Base-by-base conservation (phyloP, 1,140 invertebrate genomes). In the Apis dorsata region DNA sequence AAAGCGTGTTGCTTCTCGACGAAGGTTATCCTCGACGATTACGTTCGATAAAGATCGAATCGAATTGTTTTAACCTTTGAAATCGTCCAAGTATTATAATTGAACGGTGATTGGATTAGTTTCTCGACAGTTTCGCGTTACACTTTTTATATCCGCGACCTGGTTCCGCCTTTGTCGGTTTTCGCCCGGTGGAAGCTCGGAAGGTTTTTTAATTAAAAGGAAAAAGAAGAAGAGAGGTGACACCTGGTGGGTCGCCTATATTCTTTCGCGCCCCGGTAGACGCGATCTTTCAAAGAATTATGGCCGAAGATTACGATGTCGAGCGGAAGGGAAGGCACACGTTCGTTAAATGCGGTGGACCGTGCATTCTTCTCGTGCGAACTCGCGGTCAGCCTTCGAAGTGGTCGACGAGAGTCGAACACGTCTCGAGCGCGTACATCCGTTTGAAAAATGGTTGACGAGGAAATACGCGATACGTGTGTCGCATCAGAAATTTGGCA, bases 261-360 rank as follows among this genome's bases (percentile, higher is more conserved):
- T 12, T 44, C 7, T 73, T 15, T 55, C 71, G 19, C 53, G 28
- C n/a, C n/a, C n/a, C 71, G 55, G 55, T n/a, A n/a, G 55, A 59
- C 19, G 71, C 19, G 55, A 24, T 59, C 55, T 59, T 73, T 59
- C 12, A 24, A 49, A 74, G 57, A 74, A 74, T 9, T 12, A 2
- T 51, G 57, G 51, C 62, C 80, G 60, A 87, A 86, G 82, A 86
- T 83, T 59, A 79, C 55, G 83, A 68, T 68, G 73, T 81, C 77
- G 59, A 55, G 24, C 79, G 75, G 70, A 53, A 65, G 34, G 21
- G 28, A 34, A 83, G 34, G 34, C 5, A 62, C 63, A 75, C 17
- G 28, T 76, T 65, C 69, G 79, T 86, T 78, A 86, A n/a, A 69
- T 4, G 51, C 63, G 19, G 34, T n/a, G n/a, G n/a, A 34, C 28